Evolutionary conservation across 2,888 invertebrate genomes (phyloP), one percentile per base, ranked within the genome.

Genomic region (Adelphocoris suturalis): DNA sequence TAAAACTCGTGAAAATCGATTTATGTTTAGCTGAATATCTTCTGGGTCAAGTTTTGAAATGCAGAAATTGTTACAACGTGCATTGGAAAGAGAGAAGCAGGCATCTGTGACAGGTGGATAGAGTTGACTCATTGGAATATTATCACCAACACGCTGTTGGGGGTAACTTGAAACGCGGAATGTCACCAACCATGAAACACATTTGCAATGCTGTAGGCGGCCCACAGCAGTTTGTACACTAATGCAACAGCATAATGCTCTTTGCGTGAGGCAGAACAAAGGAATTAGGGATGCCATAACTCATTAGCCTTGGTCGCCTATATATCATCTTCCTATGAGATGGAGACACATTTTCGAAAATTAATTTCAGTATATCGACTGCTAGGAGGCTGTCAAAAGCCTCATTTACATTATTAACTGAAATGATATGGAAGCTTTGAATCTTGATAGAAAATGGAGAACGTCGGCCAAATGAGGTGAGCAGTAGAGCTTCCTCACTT

Each of bases 181-280:
- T 61, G 61, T 61, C 61, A 61, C 19, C 16, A 14, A 9, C 61
- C 61, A n/a, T 19, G 16, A 19, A 19, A 61, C 61, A 61, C 61
- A 61, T 61, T 61, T 61, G n/a, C 61, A 61, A n/a, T 61, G 61
- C 61, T 61, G 2, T 1, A 14, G 9, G 2, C 16, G 61, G 19
- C 61, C n/a, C 61, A 19, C n/a, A 0, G 61, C n/a, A n/a, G 16
- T 61, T 61, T 61, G 9, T 19, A 61, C 19, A n/a, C 19, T 16
- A 61, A 16, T 61, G n/a, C 61, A 61, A 61, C 61, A 61, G 3
- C 61, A 61, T 16, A 61, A 61, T 19, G 61, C 61, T 61, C 61
- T 61, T 61, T 19, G 19, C 61, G n/a, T 9, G 61, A n/a, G n/a
- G 61, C 3, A n/a, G 16, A 61, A 61, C n/a, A n/a, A 61, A 14